A percentile compares a stretch with the other conserved stretches of the same genome.
These are phyloP conservation scores for Drosophila anomelani DNA, from an alignment of 2,888 invertebrate species.

Conservation along the genomic window DNA sequence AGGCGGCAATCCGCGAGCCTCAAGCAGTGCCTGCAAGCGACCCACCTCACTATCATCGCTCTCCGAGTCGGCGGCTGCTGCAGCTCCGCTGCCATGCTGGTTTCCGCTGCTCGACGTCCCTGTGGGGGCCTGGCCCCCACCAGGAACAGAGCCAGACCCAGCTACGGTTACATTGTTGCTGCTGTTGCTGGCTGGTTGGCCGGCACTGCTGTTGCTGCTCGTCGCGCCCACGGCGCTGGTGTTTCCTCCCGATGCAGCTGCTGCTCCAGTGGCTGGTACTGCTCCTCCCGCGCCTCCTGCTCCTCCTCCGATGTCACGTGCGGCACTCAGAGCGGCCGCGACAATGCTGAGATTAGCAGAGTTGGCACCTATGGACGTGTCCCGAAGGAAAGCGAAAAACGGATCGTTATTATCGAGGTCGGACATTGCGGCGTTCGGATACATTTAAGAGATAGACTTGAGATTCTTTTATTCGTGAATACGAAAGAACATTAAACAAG, in stretches of 20 bases:
- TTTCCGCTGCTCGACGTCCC: conserved; percentile 14
- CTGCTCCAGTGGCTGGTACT: conserved; percentile 35
- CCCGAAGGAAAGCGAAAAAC: conserved; percentile 22
- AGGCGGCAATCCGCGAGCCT: conserved; percentile 97
- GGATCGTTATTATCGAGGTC: conserved; percentile 32
- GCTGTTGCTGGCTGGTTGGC: conserved; percentile 40
- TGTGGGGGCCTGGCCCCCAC: conserved; percentile 17
- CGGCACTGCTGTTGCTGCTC: conserved; percentile 52
- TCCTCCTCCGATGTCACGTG: conserved; percentile 54
- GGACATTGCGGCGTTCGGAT: conserved; percentile 22
- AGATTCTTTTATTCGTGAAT: conserved; percentile 2
- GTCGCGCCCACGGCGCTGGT: conserved; percentile 72
- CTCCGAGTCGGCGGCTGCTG: conserved; percentile 87
- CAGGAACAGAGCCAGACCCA: conserved; percentile 27
- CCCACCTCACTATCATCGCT: conserved; percentile 98
- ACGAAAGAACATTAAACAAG: conserved; percentile 25
- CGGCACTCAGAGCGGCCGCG: conserved; percentile 74
- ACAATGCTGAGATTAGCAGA: conserved; percentile 73
- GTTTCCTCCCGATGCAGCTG: conserved; percentile 32
- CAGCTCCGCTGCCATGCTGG: conserved; percentile 52
- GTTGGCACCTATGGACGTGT: conserved; percentile 51
- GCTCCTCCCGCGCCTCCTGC: conserved; percentile 39
- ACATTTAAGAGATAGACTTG: background rate
- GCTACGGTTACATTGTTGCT: conserved; percentile 48
- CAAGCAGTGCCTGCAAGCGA: conserved; percentile 95